Base-by-base conservation (phyloP, 2,113 vertebrate genomes). In the Erythrolamprus reginae region DNA sequence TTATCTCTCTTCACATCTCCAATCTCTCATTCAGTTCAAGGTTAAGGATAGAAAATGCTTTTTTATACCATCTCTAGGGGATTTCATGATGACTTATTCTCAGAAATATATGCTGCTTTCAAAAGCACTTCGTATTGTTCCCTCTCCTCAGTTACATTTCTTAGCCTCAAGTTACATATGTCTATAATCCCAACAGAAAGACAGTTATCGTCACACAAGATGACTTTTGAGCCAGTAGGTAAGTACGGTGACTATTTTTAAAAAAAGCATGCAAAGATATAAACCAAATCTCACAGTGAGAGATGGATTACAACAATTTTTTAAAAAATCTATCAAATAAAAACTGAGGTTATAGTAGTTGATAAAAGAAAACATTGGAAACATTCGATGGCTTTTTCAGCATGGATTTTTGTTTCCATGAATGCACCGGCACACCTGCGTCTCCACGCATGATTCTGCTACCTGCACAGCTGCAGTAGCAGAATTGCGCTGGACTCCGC, bases 71-170 rank as follows among this genome's bases (percentile, higher is more conserved):
- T 91, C 93, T 92, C 86, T 89, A 93, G 94, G 91, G 88, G 94
- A 94, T 96, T 94, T 94, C 24, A 0, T 58, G 45, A 92, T 94
- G 90, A 93, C 89, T 94, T 95, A 47, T 89, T 28, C 42, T 88
- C 38, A 93, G 92, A 95, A 92, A 65, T 50, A 89, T 70, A 47
- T 87, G 42, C 91, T 92, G 0, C 56, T 92, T 0, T 92, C 89
- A 53, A 89, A 90, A 90, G 93, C 84, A 13, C 84, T 93, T 94
- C 88, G 51, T 90, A 88, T 87, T 93, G 23, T 33, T 92, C 13
- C 84, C 21, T 51, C 53, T 91, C 91, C n/a, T 93, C 89, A 92
- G 92, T 93, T 92, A 82, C 82, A 92, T 93, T 94, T 48, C 89
- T 90, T 92, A 93, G 90, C 92, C 94, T 91, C 93, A 93, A 95